Percentiles rank a stretch among this genome's conserved stretches.
Conservation (phyloP, 2,113 vertebrate species). For the Carollia perspicillata region DNA sequence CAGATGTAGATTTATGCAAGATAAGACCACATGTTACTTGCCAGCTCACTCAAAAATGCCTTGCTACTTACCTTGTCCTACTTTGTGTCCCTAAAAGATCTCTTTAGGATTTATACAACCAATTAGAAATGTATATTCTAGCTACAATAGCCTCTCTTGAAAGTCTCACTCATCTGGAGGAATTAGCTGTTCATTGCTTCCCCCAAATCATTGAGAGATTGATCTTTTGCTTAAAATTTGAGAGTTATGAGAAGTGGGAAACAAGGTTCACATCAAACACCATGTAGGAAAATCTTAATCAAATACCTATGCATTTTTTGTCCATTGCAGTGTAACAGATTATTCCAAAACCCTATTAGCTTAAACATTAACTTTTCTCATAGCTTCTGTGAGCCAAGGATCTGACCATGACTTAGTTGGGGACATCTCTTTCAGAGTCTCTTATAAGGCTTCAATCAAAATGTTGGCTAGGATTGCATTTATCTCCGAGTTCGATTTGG, state of each 20-base stretch:
- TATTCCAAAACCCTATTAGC: not conserved
- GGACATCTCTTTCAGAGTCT: not conserved
- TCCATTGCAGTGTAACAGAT: not conserved
- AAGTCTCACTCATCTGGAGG: not conserved
- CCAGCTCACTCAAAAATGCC: constrained; percentile 6
- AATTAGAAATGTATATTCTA: not conserved
- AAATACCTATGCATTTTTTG: not conserved
- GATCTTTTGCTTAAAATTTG: constrained; percentile 4
- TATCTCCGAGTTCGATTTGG: not conserved
- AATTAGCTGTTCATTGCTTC: not conserved
- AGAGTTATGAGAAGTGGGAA: not conserved
- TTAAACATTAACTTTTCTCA: not conserved
- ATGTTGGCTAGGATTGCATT: not conserved
- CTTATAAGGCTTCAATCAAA: not conserved
- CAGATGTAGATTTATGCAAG: constrained; percentile 51
- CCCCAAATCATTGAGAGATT: not conserved
- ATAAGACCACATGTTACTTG: not conserved
- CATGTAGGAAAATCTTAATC: not conserved
- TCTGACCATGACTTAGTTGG: not conserved
- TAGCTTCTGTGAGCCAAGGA: not conserved
- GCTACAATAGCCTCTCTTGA: not conserved
- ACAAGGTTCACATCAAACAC: not conserved
- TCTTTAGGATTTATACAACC: not conserved
- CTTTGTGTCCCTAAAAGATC: not conserved
- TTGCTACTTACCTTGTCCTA: not conserved